Evolutionary conservation across 2,888 invertebrate genomes (phyloP).

Genomic region (Ceramica pisi): DNA sequence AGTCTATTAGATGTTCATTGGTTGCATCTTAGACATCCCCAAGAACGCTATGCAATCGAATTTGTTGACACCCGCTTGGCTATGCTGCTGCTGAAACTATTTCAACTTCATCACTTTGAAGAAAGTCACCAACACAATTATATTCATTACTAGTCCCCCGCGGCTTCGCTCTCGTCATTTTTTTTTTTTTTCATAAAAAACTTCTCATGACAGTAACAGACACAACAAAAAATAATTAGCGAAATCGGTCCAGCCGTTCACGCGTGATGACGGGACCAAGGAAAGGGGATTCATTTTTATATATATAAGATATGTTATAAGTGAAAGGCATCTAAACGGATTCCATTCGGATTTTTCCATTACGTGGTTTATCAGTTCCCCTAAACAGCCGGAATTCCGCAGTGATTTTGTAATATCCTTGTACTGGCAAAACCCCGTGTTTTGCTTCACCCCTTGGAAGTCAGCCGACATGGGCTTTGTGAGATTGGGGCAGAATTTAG

Average conservation of each 20-base stretch:
- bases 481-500: background rate
- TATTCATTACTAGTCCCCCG: too few relatives aligned
- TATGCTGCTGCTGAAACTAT: background rate
- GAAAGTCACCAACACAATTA: background rate
- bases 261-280: too few relatives aligned
- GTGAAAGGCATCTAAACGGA: constrained; percentile 31
- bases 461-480: background rate
- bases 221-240: too few relatives aligned
- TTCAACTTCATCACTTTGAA: background rate
- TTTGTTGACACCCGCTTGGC: background rate
- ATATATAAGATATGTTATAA: too few relatives aligned
- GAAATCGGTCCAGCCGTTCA: too few relatives aligned
- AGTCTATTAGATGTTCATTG: background rate
- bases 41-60: background rate
- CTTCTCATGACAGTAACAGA: too few relatives aligned
- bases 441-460: background rate
- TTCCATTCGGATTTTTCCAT: constrained; percentile 27
- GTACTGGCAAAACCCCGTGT: constrained; percentile 9
- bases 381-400: constrained; percentile 7
- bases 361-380: constrained; percentile 13
- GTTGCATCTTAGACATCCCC: too few relatives aligned
- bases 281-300: too few relatives aligned
- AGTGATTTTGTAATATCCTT: constrained; percentile 13
- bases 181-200: too few relatives aligned
- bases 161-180: too few relatives aligned